Conservation (phyloP, 2,113 vertebrate genomes). For the Oreochromis tanganicae region DNA sequence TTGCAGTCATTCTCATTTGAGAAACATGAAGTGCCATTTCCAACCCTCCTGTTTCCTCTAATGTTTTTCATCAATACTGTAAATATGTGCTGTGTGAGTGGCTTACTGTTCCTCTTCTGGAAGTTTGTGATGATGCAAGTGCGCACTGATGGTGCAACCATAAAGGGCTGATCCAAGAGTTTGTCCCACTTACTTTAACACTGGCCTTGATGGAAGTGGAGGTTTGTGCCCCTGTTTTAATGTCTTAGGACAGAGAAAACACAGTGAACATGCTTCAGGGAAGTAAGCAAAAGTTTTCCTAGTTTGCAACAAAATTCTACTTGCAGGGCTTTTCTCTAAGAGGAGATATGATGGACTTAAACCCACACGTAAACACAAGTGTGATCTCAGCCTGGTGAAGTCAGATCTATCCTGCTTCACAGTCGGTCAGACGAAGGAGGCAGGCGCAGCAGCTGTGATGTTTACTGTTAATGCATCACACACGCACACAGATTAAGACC, state of each 20-base stretch:
- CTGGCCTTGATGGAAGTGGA: background rate
- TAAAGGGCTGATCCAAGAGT: background rate
- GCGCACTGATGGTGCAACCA: background rate
- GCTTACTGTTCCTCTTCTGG: background rate
- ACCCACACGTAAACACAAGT: background rate
- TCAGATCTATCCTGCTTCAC: background rate
- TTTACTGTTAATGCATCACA: slow-evolving; percentile 7
- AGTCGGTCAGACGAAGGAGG: background rate
- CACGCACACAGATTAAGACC: slow-evolving; percentile 28
- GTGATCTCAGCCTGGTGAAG: background rate
- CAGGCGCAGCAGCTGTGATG: slow-evolving; percentile 22
- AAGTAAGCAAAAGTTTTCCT: background rate
- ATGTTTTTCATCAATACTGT: background rate
- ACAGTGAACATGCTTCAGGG: background rate
- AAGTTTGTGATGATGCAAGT: background rate
- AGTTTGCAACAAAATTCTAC: background rate
- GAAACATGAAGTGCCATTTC: background rate
- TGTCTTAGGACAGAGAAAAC: background rate
- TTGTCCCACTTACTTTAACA: background rate
- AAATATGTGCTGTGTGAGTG: background rate
- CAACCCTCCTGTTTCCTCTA: background rate
- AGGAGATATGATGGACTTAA: background rate
- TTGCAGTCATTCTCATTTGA: background rate
- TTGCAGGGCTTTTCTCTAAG: background rate
- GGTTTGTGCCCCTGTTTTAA: background rate